phyloP scores from a whole-genome alignment of 2,888 invertebrate species.

The Drosophila longiperda region DNA sequence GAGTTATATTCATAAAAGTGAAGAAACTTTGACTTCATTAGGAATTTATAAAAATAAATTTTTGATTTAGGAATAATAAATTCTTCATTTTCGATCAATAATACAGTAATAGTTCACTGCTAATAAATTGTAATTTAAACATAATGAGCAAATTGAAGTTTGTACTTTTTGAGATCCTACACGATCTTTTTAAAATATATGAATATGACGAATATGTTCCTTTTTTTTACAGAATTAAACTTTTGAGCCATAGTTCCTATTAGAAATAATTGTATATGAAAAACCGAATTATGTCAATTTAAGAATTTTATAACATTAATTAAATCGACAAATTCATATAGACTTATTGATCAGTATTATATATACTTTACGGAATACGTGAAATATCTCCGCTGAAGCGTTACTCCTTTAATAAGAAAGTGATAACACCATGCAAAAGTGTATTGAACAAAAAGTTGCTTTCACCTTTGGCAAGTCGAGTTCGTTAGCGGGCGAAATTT shows the following conservation, averaged over 20 bases:
- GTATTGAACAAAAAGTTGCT: constrained; percentile 56
- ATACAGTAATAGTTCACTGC: background rate
- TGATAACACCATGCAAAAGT: background rate
- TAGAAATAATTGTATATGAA: background rate
- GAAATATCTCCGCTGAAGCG: background rate
- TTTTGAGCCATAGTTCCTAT: background rate
- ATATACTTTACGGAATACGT: background rate
- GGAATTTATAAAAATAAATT: background rate
- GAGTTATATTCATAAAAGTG: background rate
- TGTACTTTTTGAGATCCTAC: background rate
- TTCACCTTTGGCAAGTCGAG: constrained; percentile 69
- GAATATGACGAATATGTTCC: too few relatives aligned
- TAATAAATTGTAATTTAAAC: background rate
- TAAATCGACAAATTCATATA: background rate
- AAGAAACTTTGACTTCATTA: background rate
- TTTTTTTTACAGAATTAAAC: background rate
- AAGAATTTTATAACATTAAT: background rate
- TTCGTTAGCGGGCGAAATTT: constrained; percentile 61
- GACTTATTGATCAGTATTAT: background rate
- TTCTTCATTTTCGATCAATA: too few relatives aligned
- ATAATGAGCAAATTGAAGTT: background rate
- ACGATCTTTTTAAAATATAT: background rate
- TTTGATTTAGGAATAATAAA: background rate
- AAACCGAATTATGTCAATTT: background rate
- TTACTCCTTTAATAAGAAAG: background rate